Evolutionary conservation across 2,888 invertebrate genomes (phyloP), one percentile per base, ranked within the genome.

Genomic region (Slavum lentiscoides): DNA sequence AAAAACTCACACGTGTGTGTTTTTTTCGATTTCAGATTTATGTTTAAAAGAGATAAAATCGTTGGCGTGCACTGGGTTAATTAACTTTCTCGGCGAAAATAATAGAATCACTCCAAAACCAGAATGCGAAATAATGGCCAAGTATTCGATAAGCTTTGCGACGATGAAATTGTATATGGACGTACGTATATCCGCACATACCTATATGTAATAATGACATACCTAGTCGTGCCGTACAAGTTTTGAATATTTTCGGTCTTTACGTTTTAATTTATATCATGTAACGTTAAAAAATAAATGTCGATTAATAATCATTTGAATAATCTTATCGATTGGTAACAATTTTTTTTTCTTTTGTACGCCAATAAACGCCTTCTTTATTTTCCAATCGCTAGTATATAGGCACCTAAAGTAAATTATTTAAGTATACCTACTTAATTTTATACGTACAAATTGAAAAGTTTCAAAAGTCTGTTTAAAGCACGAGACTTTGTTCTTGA

Each of bases 131-230:
- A 83, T 85, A 21, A 85, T 85, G 85, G 83, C 84, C 23, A 80
- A 82, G 11, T 84, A 84, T 80, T 85, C 84, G 85, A 85, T 92
- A 72, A 90, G 91, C 81, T 91, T 92, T 85, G 91, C 91, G 84
- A 93, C 94, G 4, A 93, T 94, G 91, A 92, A 91, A 85, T 86
- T 89, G 67, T 91, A 92, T 84, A 89, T 89, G 86, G 88, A 90
- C 88, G 91, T 91, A 87, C 84, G 83, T 81, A 30, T 43, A 5
- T 3, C 11, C 9, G 49, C 11, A 39, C 8, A 39, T 39, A 39
- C 8, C 4, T 39, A 39, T 39, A 6, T 6, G 39, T 9, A 49
- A 49, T 39, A 49, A 49, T 9, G 8, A 49, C 49, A 49, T 49
- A n/a, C n/a, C n/a, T n/a, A n/a, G n/a, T 49, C 8, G 15, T 13